Percentiles rank a stretch among this genome's conserved stretches.
phyloP scores from a whole-genome alignment of 2,888 invertebrate species.

The Conomelus anceps region DNA sequence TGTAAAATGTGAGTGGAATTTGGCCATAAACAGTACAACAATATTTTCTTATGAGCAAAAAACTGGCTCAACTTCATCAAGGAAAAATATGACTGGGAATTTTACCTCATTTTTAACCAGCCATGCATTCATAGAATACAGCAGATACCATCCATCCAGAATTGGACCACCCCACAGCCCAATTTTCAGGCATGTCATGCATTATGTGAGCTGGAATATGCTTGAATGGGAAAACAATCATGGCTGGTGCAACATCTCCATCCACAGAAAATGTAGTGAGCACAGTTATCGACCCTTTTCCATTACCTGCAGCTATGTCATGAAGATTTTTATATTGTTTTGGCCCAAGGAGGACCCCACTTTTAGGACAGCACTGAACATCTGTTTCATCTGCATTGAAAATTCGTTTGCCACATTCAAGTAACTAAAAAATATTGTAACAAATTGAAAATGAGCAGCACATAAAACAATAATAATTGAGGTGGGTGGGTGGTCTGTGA shows the following conservation, averaged over 20 bases:
- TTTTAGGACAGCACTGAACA: constrained; percentile 38
- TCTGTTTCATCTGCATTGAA: too few species aligned
- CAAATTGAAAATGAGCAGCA: too few species aligned
- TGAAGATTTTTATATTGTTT: constrained; percentile 37
- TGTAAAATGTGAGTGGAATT: too few species aligned
- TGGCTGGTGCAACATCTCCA: constrained; percentile 38
- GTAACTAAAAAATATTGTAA: too few species aligned
- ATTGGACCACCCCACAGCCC: constrained; percentile 40
- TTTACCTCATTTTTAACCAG: constrained; percentile 33
- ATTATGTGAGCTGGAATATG: constrained; percentile 38
- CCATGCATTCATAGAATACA: constrained; percentile 41
- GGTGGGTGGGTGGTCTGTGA: too few species aligned
- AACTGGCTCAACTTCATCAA: constrained; percentile 32
- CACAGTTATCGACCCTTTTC: constrained; percentile 40
- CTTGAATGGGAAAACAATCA: constrained; percentile 40
- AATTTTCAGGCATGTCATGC: constrained; percentile 37
- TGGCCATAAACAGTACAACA: too few species aligned
- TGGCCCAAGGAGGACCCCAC: constrained; percentile 33
- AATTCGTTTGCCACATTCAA: too few species aligned
- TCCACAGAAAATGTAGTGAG: constrained; percentile 41
- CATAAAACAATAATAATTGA: too few species aligned
- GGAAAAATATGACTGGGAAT: constrained; percentile 40
- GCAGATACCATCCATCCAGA: constrained; percentile 43
- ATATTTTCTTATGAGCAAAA: too few species aligned
- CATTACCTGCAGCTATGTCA: constrained; percentile 38